Conservation (phyloP, 2,113 vertebrate genomes). For the Apaloderma vittatum region DNA sequence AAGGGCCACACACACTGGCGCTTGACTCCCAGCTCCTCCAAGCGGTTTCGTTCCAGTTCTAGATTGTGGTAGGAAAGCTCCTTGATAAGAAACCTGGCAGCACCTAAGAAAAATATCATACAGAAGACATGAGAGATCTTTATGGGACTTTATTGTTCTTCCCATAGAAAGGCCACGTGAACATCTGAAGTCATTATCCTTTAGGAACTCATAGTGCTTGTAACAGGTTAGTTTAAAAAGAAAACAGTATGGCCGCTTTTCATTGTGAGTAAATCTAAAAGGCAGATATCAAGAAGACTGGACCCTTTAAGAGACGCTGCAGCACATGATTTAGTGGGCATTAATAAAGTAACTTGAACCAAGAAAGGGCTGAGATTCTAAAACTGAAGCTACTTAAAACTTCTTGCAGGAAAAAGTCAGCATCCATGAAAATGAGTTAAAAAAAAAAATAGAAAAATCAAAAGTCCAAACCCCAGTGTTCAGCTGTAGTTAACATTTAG, state of each 20-base stretch:
- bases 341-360: neutral
- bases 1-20: constrained; percentile 96
- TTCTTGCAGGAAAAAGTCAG: neutral
- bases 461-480: neutral
- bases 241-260: neutral
- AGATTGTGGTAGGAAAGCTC: constrained; percentile 97
- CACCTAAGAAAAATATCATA: constrained; percentile 80
- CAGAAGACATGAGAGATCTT: neutral
- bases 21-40: constrained; percentile 91
- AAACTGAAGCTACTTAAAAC: neutral
- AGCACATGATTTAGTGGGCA: neutral
- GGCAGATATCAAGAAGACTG: neutral
- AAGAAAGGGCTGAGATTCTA: neutral
- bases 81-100: constrained; percentile 96
- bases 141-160: neutral
- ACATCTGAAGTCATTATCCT: neutral
- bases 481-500: neutral
- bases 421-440: neutral
- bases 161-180: neutral
- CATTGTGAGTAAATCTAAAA: neutral
- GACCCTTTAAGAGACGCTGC: neutral
- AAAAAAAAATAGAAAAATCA: neutral
- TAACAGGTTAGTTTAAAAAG: neutral
- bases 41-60: constrained; percentile 93
- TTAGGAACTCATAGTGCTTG: neutral